These are phyloP conservation scores for Strigamia maritima DNA, from an alignment of 2,888 invertebrate genomes.

Conservation along the genomic window DNA sequence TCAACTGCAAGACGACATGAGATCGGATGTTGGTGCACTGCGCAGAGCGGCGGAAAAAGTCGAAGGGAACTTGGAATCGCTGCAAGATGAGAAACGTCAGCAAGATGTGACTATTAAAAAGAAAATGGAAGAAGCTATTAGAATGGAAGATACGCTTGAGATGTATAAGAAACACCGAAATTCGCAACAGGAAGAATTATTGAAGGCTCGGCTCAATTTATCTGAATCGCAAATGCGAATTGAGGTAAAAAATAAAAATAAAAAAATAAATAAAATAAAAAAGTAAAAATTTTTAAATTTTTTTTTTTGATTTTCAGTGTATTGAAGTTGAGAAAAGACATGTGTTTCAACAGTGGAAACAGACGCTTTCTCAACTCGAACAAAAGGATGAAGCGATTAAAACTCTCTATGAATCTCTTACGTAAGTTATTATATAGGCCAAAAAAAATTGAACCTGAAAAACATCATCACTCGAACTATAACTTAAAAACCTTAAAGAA, in stretches of 20 bases:
- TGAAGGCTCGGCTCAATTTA: background rate
- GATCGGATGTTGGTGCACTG: slow-evolving; percentile 15
- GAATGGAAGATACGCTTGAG: slow-evolving; percentile 25
- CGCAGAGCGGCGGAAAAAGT: slow-evolving; percentile 21
- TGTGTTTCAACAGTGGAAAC: slow-evolving; percentile 30
- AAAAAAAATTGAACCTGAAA: no score
- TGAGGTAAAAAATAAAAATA: slow-evolving; percentile 12
- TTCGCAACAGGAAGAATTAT: slow-evolving; percentile 9
- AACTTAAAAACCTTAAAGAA: no score
- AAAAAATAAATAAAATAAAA: background rate
- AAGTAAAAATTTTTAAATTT: background rate
- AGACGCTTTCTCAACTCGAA: background rate
- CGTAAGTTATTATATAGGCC: no score
- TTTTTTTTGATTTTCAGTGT: background rate
- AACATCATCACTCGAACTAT: no score
- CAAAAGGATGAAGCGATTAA: background rate
- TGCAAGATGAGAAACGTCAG: slow-evolving; percentile 20
- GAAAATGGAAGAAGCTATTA: slow-evolving; percentile 18
- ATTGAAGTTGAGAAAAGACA: slow-evolving; percentile 21
- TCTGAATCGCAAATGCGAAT: slow-evolving; percentile 35
- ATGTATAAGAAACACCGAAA: background rate
- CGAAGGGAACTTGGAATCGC: background rate
- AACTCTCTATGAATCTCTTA: background rate
- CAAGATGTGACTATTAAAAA: slow-evolving; percentile 25
- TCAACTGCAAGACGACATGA: slow-evolving; percentile 8